Percentiles rank a stretch among this genome's conserved stretches.
Conservation (phyloP, 2,797 vertebrate species). For the Pogonophryne albipinna region DNA sequence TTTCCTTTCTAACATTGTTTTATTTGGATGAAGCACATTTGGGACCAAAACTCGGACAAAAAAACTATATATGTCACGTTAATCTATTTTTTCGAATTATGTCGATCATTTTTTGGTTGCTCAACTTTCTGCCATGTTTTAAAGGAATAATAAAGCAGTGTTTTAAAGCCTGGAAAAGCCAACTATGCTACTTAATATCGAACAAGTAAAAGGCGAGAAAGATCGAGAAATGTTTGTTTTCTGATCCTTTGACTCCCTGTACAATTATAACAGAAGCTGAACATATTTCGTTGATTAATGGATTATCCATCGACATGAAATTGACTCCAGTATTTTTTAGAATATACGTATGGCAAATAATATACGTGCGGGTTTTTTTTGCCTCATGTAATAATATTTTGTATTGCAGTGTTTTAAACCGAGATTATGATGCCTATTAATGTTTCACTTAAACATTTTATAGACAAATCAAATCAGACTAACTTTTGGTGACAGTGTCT, state of each 20-base stretch:
- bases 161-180: not conserved
- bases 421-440: not conserved
- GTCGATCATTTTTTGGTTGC: not conserved
- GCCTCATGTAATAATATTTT: not conserved
- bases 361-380: not conserved
- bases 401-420: too few relatives aligned
- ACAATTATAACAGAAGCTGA: not conserved
- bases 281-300: not conserved
- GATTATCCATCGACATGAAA: not conserved
- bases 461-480: not conserved
- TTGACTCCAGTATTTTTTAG: not conserved
- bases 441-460: not conserved
- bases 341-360: not conserved
- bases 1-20: too few relatives aligned
- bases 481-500: not conserved
- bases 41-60: not conserved
- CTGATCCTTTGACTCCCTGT: not conserved
- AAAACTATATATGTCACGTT: not conserved
- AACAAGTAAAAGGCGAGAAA: not conserved
- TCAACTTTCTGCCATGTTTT: not conserved
- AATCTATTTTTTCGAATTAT: not conserved
- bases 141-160: not conserved
- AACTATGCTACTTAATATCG: not conserved
- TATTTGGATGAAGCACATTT: not conserved
- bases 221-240: not conserved